Evolutionary conservation across 2,888 invertebrate species (phyloP).

Genomic region (Lithophane leautieri): DNA sequence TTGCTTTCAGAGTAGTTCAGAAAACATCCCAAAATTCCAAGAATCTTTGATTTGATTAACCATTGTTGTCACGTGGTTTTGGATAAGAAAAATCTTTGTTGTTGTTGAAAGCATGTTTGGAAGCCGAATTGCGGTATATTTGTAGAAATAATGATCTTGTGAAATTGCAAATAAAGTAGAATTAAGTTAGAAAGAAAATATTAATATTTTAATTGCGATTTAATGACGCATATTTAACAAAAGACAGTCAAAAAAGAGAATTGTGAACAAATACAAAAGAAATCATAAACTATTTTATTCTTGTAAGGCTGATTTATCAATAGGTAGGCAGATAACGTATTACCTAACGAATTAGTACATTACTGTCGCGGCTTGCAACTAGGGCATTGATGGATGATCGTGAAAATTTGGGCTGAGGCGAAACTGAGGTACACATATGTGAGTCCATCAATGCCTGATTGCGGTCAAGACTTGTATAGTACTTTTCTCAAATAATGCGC

Average conservation of each 20-base stretch:
- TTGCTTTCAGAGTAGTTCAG: not conserved
- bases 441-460: no score
- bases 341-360: not conserved
- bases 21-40: not conserved
- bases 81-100: not conserved
- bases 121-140: conserved; percentile 1
- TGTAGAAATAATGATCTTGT: not conserved
- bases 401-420: no score
- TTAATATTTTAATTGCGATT: not conserved
- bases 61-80: not conserved
- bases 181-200: conserved; percentile 1
- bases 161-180: not conserved
- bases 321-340: not conserved
- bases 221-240: not conserved
- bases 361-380: no score
- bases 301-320: not conserved
- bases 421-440: no score
- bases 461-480: no score
- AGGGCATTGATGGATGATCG: no score
- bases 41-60: conserved; percentile 9
- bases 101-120: not conserved
- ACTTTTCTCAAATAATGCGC: no score
- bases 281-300: not conserved
- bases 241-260: not conserved
- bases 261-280: not conserved